Percentiles rank a stretch among this genome's conserved stretches.
phyloP scores from a whole-genome alignment of 2,797 vertebrate species.

The Pyrrhura leucotis region DNA sequence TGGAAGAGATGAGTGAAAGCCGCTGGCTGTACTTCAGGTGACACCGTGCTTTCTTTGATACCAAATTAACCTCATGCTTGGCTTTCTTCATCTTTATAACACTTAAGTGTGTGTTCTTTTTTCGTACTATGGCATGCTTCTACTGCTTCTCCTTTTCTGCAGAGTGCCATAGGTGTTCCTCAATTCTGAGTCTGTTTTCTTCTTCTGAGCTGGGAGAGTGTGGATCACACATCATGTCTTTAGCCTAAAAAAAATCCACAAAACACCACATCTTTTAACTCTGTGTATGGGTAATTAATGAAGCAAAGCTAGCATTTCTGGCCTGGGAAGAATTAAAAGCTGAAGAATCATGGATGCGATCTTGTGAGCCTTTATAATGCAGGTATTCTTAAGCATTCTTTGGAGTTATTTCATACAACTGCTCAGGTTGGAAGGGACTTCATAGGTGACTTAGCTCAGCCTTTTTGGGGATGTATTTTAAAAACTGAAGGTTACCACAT shows the following conservation, averaged over 20 bases:
- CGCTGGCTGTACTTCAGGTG: conserved; percentile 87
- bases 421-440: not conserved
- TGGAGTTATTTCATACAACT: not conserved
- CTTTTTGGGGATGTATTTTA: not conserved
- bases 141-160: conserved; percentile 1
- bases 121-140: conserved; percentile 6
- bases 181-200: not conserved
- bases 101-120: not conserved
- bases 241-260: not conserved
- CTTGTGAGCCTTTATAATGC: not conserved
- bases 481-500: not conserved
- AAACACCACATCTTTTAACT: not conserved
- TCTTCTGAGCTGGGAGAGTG: not conserved
- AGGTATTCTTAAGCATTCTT: not conserved
- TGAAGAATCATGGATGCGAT: not conserved
- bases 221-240: not conserved
- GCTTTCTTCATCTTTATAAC: conserved; percentile 71
- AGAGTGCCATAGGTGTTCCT: not conserved
- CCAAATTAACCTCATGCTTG: conserved; percentile 65
- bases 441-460: not conserved
- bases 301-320: not conserved
- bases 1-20: conserved; percentile 80
- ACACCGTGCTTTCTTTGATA: conserved; percentile 67
- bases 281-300: not conserved
- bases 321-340: not conserved